Evolutionary conservation across 2,888 invertebrate genomes (phyloP).

Genomic region (Tetranychus truncatus): DNA sequence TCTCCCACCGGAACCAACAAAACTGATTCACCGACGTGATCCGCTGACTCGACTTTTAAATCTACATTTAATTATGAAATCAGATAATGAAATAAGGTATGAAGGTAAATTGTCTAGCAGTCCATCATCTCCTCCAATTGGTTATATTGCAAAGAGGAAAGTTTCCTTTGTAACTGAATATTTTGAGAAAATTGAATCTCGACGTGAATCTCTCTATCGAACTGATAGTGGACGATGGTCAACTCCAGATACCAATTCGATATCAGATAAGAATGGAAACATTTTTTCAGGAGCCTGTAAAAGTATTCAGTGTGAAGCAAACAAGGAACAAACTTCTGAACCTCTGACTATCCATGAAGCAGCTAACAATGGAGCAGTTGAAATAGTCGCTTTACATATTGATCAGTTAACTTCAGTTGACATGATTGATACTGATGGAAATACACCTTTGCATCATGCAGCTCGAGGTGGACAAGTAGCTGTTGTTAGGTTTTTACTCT

Average conservation of each 20-base stretch:
- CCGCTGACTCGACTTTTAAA: background rate
- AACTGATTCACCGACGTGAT: background rate
- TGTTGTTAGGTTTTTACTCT: slow-evolving; percentile 91
- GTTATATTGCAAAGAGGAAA: background rate
- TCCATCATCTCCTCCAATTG: background rate
- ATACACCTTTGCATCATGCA: slow-evolving; percentile 90
- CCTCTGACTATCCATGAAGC: background rate
- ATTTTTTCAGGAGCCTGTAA: background rate
- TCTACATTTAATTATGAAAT: background rate
- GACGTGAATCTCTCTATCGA: background rate
- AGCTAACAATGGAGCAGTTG: background rate
- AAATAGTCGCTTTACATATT: background rate
- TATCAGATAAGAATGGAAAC: background rate
- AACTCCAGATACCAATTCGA: background rate
- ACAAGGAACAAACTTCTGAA: background rate
- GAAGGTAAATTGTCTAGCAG: background rate
- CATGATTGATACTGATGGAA: slow-evolving; percentile 43
- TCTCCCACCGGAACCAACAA: background rate
- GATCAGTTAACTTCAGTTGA: background rate
- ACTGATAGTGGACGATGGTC: background rate
- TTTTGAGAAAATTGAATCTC: slow-evolving; percentile 1
- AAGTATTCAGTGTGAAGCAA: background rate
- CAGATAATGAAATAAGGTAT: background rate
- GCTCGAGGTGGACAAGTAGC: slow-evolving; percentile 93
- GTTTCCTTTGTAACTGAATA: background rate